Evolutionary conservation across 2,888 invertebrate genomes (phyloP).

Genomic region (Azorinus chamasolen): DNA sequence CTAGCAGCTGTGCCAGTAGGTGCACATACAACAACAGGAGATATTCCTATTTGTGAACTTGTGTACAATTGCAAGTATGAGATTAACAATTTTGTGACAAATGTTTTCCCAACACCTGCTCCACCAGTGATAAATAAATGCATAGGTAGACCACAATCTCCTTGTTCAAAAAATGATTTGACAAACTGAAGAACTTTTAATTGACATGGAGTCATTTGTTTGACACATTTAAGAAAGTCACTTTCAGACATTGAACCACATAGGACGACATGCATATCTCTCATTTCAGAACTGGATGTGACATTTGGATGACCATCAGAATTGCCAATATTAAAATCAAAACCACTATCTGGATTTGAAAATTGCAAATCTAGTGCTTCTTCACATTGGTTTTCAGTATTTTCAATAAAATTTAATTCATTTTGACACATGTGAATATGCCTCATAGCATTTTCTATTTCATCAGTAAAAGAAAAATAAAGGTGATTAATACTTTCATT

Average conservation of each 20-base stretch:
- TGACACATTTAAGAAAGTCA: conserved; percentile 14
- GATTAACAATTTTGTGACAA: conserved; percentile 29
- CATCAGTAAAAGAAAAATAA: conserved; percentile 1
- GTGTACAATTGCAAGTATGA: conserved; percentile 45
- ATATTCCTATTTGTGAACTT: conserved; percentile 18
- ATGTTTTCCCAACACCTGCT: conserved; percentile 47
- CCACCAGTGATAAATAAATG: conserved; percentile 42
- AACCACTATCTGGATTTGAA: background rate
- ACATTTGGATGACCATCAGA: background rate
- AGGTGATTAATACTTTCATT: background rate
- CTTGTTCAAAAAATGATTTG: background rate
- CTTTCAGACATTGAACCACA: conserved; percentile 21
- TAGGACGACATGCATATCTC: conserved; percentile 15
- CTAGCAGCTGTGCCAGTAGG: conserved; percentile 53
- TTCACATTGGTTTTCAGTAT: background rate
- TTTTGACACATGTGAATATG: conserved; percentile 1
- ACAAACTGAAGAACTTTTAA: background rate
- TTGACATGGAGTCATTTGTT: conserved; percentile 6
- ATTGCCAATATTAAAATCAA: background rate
- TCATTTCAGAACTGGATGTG: background rate
- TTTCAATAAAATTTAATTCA: conserved; percentile 10
- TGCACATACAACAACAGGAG: conserved; percentile 49
- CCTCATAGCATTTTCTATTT: conserved; percentile 39
- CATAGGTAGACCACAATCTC: background rate
- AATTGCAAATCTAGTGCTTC: background rate